phyloP scores from a whole-genome alignment of 1,140 invertebrate genomes.

The Mactra quadrangularis region DNA sequence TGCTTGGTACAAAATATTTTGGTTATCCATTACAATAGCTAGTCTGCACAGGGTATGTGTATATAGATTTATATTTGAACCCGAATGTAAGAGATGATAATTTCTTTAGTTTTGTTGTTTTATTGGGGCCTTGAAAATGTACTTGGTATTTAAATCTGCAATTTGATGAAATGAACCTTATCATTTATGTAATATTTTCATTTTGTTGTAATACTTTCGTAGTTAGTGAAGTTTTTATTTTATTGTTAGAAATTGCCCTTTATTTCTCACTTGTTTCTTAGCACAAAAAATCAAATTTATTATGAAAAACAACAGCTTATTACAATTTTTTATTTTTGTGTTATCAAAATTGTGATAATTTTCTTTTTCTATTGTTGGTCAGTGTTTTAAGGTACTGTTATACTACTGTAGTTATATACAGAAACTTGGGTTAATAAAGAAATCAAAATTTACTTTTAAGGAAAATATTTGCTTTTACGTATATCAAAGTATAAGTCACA shows the following conservation, averaged over 20 bases:
- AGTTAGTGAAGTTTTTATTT: neutral
- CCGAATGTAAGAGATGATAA: too few relatives aligned
- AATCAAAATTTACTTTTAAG: neutral
- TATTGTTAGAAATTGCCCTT: neutral
- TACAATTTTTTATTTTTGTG: neutral
- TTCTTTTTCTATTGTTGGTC: neutral
- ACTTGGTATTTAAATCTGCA: too few relatives aligned
- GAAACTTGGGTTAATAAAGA: too few relatives aligned
- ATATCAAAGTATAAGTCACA: too few relatives aligned
- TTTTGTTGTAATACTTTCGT: too few relatives aligned
- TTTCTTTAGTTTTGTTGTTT: too few relatives aligned
- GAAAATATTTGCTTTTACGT: neutral
- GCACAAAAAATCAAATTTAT: slow-evolving; percentile 55
- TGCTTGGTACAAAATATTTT: slow-evolving; percentile 6
- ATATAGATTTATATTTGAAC: slow-evolving; percentile 2
- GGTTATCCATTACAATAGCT: too few relatives aligned
- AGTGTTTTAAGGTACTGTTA: neutral
- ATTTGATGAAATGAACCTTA: too few relatives aligned
- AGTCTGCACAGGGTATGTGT: slow-evolving; percentile 37
- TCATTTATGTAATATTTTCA: too few relatives aligned
- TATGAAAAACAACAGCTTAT: slow-evolving; percentile 30
- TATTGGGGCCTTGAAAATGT: too few relatives aligned
- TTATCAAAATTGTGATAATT: slow-evolving; percentile 15
- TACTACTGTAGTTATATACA: too few relatives aligned
- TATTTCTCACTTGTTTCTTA: slow-evolving; percentile 24